These are phyloP conservation scores for Chrysotoxum bicinctum DNA, from an alignment of 2,888 invertebrate species.

Conservation along the genomic window DNA sequence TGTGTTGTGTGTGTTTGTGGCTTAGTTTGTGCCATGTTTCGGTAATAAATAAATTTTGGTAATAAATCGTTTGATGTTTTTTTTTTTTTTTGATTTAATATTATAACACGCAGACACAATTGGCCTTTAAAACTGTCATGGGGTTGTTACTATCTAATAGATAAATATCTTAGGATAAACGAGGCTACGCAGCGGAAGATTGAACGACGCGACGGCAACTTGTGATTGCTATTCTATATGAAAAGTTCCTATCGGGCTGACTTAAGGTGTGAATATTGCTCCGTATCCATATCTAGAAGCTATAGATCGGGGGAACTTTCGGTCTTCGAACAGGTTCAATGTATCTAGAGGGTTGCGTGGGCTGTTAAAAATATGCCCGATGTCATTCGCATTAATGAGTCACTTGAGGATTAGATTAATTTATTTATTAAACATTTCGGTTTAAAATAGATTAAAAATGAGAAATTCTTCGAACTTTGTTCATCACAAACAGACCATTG, in stretches of 20 bases:
- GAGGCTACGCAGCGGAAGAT: not conserved
- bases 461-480: not conserved
- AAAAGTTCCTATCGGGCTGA: not conserved
- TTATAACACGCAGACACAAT: slow-evolving; percentile 40
- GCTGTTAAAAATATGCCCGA: not conserved
- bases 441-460: slow-evolving; percentile 42
- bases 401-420: slow-evolving; percentile 49
- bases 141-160: slow-evolving; percentile 46
- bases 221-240: not conserved
- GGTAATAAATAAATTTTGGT: slow-evolving; percentile 64
- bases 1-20: not conserved
- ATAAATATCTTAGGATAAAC: slow-evolving; percentile 41
- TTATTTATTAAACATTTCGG: slow-evolving; percentile 20
- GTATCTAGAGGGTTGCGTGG: not conserved
- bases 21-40: slow-evolving; percentile 53
- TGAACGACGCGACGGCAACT: not conserved
- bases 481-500: too few relatives aligned
- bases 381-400: slow-evolving; percentile 54
- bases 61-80: slow-evolving; percentile 63
- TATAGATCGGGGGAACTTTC: not conserved
- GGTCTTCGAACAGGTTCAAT: slow-evolving; percentile 34
- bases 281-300: not conserved
- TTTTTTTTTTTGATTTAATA: slow-evolving; percentile 32
- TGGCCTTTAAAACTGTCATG: slow-evolving; percentile 39
- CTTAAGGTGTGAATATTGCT: slow-evolving; percentile 10